A percentile compares a stretch with the other conserved stretches of the same genome.
These are phyloP conservation scores for Margarornis squamiger DNA, from an alignment of 2,797 vertebrate genomes.

Conservation along the genomic window DNA sequence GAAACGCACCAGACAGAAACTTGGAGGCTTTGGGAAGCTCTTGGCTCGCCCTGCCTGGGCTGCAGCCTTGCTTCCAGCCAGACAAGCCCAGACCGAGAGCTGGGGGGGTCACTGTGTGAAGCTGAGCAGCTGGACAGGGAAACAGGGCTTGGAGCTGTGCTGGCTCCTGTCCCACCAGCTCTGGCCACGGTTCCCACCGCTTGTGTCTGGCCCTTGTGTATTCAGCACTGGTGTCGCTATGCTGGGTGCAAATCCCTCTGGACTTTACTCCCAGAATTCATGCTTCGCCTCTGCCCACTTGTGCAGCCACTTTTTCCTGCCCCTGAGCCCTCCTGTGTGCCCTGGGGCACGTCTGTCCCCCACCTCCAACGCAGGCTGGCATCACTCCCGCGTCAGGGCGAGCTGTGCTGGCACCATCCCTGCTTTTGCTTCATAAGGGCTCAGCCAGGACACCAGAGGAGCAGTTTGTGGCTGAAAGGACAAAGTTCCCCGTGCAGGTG, in stretches of 20 bases:
- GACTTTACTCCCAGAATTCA: background rate
- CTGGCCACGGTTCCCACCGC: fast-evolving
- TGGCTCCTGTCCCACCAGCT: background rate
- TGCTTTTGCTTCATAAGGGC: background rate
- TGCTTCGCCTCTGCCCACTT: background rate
- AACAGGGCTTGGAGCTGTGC: background rate
- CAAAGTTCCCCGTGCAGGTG: conserved; percentile 55
- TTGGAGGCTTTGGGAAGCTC: background rate
- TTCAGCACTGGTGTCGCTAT: fast-evolving
- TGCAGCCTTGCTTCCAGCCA: background rate
- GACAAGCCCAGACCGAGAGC: background rate
- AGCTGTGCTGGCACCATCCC: background rate
- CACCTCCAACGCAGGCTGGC: background rate
- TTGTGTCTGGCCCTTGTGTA: background rate
- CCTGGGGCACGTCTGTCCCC: background rate
- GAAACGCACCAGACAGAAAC: background rate
- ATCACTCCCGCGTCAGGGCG: fast-evolving
- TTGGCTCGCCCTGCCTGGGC: fast-evolving
- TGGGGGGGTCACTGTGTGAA: too few species aligned
- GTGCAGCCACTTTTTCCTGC: background rate
- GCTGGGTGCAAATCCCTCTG: background rate
- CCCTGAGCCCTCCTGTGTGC: fast-evolving
- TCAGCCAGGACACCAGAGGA: background rate
- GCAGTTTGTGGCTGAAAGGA: background rate
- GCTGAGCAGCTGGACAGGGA: background rate